Conservation (phyloP, 2,113 vertebrate species). For the Jacana jacana region DNA sequence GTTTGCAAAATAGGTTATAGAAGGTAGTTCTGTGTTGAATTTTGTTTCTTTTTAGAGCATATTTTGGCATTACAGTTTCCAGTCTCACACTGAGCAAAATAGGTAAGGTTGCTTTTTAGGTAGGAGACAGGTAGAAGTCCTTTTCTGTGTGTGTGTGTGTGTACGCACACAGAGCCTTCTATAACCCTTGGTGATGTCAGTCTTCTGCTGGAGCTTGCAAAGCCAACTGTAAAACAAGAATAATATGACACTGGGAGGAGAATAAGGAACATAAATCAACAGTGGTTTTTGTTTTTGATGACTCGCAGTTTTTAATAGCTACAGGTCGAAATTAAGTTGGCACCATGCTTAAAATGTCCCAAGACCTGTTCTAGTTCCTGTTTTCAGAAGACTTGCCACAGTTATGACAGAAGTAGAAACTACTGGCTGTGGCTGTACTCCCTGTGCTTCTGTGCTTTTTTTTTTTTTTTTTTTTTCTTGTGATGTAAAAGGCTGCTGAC, state of each 20-base stretch:
- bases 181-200: neutral
- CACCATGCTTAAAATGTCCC: neutral
- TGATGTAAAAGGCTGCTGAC: constrained; percentile 12
- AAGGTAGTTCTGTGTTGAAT: neutral
- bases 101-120: neutral
- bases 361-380: neutral
- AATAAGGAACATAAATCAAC: neutral
- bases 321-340: neutral
- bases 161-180: neutral
- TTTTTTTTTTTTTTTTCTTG: neutral
- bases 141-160: neutral
- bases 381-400: constrained; percentile 2
- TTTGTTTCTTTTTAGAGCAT: neutral
- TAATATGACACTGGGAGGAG: neutral
- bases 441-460: neutral
- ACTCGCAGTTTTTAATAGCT: neutral
- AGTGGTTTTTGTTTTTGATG: neutral
- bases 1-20: neutral
- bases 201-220: neutral
- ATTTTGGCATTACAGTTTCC: neutral
- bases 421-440: constrained; percentile 4
- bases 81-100: neutral
- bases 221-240: neutral
- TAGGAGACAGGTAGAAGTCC: neutral
- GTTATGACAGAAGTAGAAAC: constrained; percentile 1